Conservation (phyloP, 92 coral and sea anemone species). For the Parazoanthus atlanticus region DNA sequence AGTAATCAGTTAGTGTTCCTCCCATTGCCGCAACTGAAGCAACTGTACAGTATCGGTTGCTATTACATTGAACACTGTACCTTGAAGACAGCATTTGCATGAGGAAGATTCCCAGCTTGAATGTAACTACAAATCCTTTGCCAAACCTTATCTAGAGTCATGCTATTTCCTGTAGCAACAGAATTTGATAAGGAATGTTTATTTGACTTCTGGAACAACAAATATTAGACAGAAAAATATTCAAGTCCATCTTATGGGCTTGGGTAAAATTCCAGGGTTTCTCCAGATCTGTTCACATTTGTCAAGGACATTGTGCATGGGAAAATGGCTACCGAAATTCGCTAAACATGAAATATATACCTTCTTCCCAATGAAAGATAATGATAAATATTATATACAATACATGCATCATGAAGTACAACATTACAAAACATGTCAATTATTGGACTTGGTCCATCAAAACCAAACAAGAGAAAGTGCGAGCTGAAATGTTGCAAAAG, state of each 20-base stretch:
- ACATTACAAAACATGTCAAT: too few relatives aligned
- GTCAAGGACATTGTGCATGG: background rate
- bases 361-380: too few relatives aligned
- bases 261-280: background rate
- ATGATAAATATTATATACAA: too few relatives aligned
- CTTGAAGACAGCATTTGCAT: constrained; percentile 72
- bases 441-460: too few relatives aligned
- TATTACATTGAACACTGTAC: constrained; percentile 5
- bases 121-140: constrained; percentile 55
- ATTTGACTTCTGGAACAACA: too few relatives aligned
- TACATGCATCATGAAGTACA: too few relatives aligned
- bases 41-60: background rate
- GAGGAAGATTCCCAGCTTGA: constrained; percentile 60
- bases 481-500: too few relatives aligned
- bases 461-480: too few relatives aligned
- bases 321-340: too few relatives aligned
- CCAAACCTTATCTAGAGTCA: constrained; percentile 53
- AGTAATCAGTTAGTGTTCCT: background rate
- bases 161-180: constrained; percentile 6
- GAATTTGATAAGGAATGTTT: background rate
- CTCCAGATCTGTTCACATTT: background rate
- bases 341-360: too few relatives aligned
- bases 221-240: too few relatives aligned
- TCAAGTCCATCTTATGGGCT: background rate
- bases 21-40: background rate